These are phyloP conservation scores for Pheucticus melanocephalus DNA, from an alignment of 2,113 vertebrate species.

Conservation along the genomic window DNA sequence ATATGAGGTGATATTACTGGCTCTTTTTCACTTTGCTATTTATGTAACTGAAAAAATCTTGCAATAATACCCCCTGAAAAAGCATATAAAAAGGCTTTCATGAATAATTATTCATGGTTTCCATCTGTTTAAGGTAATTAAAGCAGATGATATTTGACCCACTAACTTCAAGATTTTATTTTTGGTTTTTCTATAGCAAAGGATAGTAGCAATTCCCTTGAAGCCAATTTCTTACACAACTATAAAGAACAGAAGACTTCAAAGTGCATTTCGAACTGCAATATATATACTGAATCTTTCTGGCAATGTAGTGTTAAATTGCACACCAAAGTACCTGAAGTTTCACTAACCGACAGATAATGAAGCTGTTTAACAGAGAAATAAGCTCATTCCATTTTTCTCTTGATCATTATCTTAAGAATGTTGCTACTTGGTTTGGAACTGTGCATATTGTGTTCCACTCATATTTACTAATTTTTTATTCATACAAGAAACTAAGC, in stretches of 20 bases:
- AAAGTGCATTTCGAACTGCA: neutral
- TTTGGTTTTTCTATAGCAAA: neutral
- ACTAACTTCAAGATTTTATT: slow-evolving; percentile 29
- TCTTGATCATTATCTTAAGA: neutral
- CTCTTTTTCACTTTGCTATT: neutral
- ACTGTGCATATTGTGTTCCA: neutral
- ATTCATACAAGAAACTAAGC: neutral
- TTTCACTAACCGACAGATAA: neutral
- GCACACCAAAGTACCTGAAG: neutral
- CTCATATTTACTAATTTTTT: neutral
- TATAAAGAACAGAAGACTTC: neutral
- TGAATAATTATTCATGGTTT: slow-evolving; percentile 16
- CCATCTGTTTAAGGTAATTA: slow-evolving; percentile 13
- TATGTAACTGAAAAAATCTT: neutral
- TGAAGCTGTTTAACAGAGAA: neutral
- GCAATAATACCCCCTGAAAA: neutral
- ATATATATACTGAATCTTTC: neutral
- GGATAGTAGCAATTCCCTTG: neutral
- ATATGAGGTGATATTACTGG: neutral
- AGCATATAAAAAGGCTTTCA: neutral
- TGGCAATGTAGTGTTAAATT: neutral
- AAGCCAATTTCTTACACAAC: neutral
- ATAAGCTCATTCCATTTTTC: neutral
- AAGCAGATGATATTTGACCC: neutral
- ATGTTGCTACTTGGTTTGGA: neutral